Percentiles rank a stretch among this genome's conserved stretches.
Conservation (phyloP, 1,140 invertebrate species). For the Drosophila virilis region DNA sequence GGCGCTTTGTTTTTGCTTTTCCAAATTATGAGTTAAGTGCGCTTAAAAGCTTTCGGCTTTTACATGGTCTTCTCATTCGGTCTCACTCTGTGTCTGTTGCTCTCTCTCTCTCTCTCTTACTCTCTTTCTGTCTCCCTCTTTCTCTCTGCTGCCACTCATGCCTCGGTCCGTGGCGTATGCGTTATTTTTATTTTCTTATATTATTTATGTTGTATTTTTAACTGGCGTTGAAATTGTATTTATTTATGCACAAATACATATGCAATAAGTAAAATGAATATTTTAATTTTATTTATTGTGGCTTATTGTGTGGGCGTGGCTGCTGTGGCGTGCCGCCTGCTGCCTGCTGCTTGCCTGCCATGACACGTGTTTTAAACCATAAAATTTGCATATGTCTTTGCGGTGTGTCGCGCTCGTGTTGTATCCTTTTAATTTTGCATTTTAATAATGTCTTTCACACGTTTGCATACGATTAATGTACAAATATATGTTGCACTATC, state of each 20-base stretch:
- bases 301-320: constrained; percentile 34
- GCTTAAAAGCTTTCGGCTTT: constrained; percentile 80
- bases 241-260: constrained; percentile 68
- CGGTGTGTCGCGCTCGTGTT: constrained; percentile 13
- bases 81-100: not conserved
- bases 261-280: constrained; percentile 73
- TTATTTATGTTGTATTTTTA: constrained; percentile 59
- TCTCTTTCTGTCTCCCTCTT: not conserved
- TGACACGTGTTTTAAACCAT: constrained; percentile 73
- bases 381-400: constrained; percentile 66
- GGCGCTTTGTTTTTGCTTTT: constrained; percentile 26
- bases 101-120: not conserved
- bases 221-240: constrained; percentile 65
- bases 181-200: constrained; percentile 73
- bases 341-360: constrained; percentile 9
- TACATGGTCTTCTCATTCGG: constrained; percentile 12
- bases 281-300: constrained; percentile 79
- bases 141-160: not conserved
- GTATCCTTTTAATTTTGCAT: constrained; percentile 24
- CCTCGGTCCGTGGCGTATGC: constrained; percentile 41
- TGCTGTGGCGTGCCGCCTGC: not conserved
- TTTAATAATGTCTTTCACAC: constrained; percentile 65
- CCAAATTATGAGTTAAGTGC: constrained; percentile 80
- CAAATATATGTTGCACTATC: constrained; percentile 54
- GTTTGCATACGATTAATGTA: constrained; percentile 70